These are phyloP conservation scores for Daphoenositta chrysoptera DNA, from an alignment of 2,113 vertebrate species.

Conservation along the genomic window DNA sequence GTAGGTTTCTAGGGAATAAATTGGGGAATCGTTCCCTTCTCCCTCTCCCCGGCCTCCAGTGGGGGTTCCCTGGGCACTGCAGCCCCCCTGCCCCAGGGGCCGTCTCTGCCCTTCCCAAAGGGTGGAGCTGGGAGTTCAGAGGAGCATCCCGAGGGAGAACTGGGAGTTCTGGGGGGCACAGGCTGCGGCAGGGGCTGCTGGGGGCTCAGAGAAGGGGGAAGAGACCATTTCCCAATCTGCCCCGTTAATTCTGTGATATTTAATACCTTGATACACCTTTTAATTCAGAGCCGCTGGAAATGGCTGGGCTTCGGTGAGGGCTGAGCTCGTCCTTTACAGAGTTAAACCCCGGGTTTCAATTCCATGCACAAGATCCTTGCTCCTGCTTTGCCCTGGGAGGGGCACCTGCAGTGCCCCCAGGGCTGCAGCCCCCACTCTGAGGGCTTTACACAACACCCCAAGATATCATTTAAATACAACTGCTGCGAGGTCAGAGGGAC, in stretches of 20 bases:
- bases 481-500: not conserved
- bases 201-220: not conserved
- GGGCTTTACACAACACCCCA: not conserved
- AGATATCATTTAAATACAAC: not conserved
- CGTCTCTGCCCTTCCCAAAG: not conserved
- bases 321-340: not conserved
- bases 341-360: not conserved
- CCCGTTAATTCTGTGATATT: too few relatives aligned
- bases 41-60: not conserved
- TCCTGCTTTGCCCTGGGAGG: not conserved
- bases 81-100: not conserved
- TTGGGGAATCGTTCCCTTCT: not conserved
- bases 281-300: not conserved
- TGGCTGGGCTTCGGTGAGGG: not conserved
- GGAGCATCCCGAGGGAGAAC: not conserved
- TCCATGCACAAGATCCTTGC: not conserved
- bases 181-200: not conserved
- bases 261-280: not conserved
- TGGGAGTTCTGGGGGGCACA: not conserved
- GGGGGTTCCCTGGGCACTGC: not conserved
- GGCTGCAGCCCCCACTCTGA: not conserved
- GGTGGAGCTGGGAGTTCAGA: not conserved
- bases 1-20: not conserved
- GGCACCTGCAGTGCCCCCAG: not conserved
- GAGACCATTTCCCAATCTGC: not conserved